Percentiles rank a stretch among this genome's conserved stretches.
Evolutionary conservation across 2,888 invertebrate genomes (phyloP).

Genomic region (Perizoma flavofasciatum): DNA sequence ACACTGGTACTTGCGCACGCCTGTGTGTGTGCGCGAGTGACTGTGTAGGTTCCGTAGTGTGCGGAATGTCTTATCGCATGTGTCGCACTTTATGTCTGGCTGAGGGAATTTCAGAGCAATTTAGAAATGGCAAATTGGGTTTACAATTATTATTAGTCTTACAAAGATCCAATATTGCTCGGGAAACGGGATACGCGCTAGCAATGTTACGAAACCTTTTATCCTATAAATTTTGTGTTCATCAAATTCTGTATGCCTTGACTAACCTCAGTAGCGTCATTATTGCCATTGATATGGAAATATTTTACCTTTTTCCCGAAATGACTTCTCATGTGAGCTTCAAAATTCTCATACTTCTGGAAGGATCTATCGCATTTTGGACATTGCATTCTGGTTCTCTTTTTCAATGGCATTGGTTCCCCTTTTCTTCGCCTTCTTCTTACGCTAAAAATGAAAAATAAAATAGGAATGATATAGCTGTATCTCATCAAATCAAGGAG

Average conservation of each 20-base stretch:
- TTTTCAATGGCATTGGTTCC: slow-evolving; percentile 45
- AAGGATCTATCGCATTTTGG: slow-evolving; percentile 77
- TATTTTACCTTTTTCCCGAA: slow-evolving; percentile 76
- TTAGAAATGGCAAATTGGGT: neutral
- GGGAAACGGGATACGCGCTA: too few species aligned
- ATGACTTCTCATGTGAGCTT: slow-evolving; percentile 78
- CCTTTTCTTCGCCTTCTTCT: slow-evolving; percentile 54
- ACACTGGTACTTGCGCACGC: slow-evolving; percentile 84
- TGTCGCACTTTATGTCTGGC: slow-evolving; percentile 78
- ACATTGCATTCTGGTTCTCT: slow-evolving; percentile 71
- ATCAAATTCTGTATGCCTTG: too few species aligned
- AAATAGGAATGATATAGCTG: too few species aligned
- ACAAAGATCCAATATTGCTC: too few species aligned
- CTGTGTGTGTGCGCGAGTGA: slow-evolving; percentile 84
- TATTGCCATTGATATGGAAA: neutral
- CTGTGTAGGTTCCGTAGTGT: slow-evolving; percentile 85
- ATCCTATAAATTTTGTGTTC: too few species aligned
- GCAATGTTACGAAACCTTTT: too few species aligned
- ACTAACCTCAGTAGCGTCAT: too few species aligned
- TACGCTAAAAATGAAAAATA: slow-evolving; percentile 39
- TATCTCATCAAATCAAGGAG: too few species aligned
- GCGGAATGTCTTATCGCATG: slow-evolving; percentile 76
- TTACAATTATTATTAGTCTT: too few species aligned
- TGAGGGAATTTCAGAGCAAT: slow-evolving; percentile 42
- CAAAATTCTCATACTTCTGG: slow-evolving; percentile 78